Base-by-base conservation (phyloP, 2,797 vertebrate species). In the Avahi laniger region DNA sequence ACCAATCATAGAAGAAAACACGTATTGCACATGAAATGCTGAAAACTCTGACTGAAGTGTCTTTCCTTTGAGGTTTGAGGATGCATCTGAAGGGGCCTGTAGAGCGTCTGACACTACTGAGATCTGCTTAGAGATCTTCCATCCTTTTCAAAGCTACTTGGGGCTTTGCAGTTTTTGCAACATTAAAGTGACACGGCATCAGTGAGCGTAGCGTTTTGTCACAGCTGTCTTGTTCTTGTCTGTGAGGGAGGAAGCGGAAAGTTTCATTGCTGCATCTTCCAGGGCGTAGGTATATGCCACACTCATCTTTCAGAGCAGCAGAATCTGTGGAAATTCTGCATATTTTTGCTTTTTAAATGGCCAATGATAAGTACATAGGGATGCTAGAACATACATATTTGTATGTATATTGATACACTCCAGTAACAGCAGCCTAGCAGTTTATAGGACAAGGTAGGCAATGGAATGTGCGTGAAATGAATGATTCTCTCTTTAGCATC, bases 81-180 rank as follows among this genome's bases (percentile, higher is more conserved):
- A 15, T 92, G 11, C 15, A 38, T 96, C 88, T 79, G 50, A 92
- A 59, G 28, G 85, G 85, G 14, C 46, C 12, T 6, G 41, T 70
- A 26, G 54, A 38, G 63, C 65, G 13, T 57, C 50, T 30, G 0
- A 90, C 79, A 76, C 72, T 30, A 13, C 5, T 22, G 57, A 92
- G 96, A 82, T 89, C 57, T 81, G 61, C 59, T 61, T 43, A 38
- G 73, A 92, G 89, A 67, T 59, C 89, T 84, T 76, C 86, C 14
- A 8, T 43, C 17, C 85, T 97, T 91, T 48, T 79, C 81, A 12
- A 0, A 70, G 0, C 0, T n/a, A 2, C 52, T 48, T 3, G 41
- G 43, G 43, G 41, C 91, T 92, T 48, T 54, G 43, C 20, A 1
- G 67, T 70, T 70, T 38, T 54, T 46, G 41, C 84, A 89, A 2